Percentiles rank a stretch among this genome's conserved stretches.
phyloP scores from a whole-genome alignment of 2,888 invertebrate genomes.

The Aphrophora alni region DNA sequence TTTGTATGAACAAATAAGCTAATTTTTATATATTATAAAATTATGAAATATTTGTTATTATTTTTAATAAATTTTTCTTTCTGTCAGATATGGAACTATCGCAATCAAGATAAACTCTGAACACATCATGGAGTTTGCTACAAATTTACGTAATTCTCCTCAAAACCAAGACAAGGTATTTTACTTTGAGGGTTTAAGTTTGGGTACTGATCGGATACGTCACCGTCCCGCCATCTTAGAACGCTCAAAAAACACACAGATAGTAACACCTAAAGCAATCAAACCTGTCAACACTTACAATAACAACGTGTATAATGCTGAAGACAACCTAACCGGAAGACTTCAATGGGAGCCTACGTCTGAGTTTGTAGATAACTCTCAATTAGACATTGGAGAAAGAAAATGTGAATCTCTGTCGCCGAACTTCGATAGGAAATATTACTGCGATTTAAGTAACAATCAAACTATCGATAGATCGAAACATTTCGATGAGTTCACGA shows the following conservation, averaged over 20 bases:
- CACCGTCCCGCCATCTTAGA: conserved; percentile 28
- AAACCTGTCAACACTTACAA: conserved; percentile 24
- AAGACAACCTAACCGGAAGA: neutral
- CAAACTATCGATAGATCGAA: neutral
- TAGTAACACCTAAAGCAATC: conserved; percentile 27
- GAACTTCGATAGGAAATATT: neutral
- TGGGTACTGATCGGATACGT: neutral
- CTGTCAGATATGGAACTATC: too few relatives aligned
- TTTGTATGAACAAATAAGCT: too few relatives aligned
- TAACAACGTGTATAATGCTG: neutral
- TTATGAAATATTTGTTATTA: too few relatives aligned
- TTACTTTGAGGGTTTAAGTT: conserved; percentile 27
- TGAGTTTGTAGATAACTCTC: neutral
- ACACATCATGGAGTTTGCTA: neutral
- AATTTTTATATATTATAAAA: too few relatives aligned
- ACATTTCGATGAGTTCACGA: neutral
- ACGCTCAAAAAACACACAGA: conserved; percentile 10
- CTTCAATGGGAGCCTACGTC: neutral
- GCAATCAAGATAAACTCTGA: neutral
- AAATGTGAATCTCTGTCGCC: neutral
- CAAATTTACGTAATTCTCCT: neutral
- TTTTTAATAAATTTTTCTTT: too few relatives aligned
- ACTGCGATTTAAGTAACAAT: neutral
- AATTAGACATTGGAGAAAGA: neutral
- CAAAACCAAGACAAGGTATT: conserved; percentile 25